Evolutionary conservation across 2,888 invertebrate species (phyloP).

Genomic region (Apoda limacodes): DNA sequence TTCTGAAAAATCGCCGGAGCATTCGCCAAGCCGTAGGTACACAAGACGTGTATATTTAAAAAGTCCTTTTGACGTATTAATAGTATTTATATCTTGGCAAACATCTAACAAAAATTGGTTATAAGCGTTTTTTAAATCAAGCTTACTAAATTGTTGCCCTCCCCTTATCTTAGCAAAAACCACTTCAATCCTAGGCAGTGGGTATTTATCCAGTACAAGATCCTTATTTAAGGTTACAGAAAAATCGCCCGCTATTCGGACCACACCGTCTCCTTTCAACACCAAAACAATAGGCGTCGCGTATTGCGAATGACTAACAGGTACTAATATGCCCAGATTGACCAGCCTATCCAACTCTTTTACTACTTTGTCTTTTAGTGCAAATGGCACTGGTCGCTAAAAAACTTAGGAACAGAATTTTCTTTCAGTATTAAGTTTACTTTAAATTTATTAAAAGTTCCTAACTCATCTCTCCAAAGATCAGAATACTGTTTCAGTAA

Average conservation of each 20-base stretch:
- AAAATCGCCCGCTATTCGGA: neutral
- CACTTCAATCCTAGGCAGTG: neutral
- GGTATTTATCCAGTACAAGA: neutral
- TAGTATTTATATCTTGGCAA: neutral
- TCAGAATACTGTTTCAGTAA: too few species aligned
- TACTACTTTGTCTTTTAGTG: neutral
- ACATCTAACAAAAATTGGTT: conserved; percentile 1
- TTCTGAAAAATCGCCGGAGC: neutral
- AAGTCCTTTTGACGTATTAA: neutral
- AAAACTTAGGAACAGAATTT: too few species aligned
- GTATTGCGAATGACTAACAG: neutral
- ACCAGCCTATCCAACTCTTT: neutral
- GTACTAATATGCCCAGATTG: neutral
- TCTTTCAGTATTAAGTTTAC: too few species aligned
- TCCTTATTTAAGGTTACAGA: neutral
- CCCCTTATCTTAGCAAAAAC: neutral
- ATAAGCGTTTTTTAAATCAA: neutral
- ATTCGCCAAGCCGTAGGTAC: neutral
- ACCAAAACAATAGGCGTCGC: neutral
- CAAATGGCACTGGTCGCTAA: neutral
- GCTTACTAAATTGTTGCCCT: neutral
- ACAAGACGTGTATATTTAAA: neutral
- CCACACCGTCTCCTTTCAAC: neutral
- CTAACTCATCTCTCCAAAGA: too few species aligned
- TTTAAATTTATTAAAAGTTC: too few species aligned